Base-by-base conservation (phyloP, 2,888 invertebrate genomes). In the Thereva nobilitata region DNA sequence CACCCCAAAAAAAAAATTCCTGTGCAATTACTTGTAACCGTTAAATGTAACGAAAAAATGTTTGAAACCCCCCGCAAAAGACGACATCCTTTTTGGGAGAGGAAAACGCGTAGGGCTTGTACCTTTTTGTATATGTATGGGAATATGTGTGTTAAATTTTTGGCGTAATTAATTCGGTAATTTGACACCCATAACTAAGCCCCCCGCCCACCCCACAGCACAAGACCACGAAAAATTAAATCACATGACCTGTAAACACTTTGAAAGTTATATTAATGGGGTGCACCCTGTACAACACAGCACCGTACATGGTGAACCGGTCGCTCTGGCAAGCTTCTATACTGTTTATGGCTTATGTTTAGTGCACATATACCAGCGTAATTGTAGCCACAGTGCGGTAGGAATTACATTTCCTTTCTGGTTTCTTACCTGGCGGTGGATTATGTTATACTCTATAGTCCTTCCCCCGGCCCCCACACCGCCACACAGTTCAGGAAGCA, bases 211-310 rank as follows among this genome's bases (percentile, higher is more conserved):
- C 42, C 7, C 7, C 9, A 42, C 45, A n/a, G n/a, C n/a, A 40
- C 23, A 34, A 8, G 41, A 35, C n/a, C 41, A 37, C 44, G 50
- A 52, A 64, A 53, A 64, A 64, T 64, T 64, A 64, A 64, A 64
- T 64, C 53, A 35, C 52, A 64, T 64, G 63, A 64, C 63, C 63
- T 64, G 63, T 64, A 53, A 63, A 63, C 61, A 64, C 53, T 64
- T 53, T 41, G n/a, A 10, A 52, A 52, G 37, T 38, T 12, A 45
- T 45, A 59, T 59, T 59, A 59, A 59, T 38, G 47, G 42, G 42
- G 6, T 41, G 42, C 23, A 23, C 23, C 23, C 23, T 23, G 2
- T 23, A 23, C 23, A 23, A 23, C 23, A 23, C 23, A 23, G 23
- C 23, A 23, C 23, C 23, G 23, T 23, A 23, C 23, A 23, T 1